Conservation (phyloP, 2,113 vertebrate genomes). For the Lophura nycthemera region DNA sequence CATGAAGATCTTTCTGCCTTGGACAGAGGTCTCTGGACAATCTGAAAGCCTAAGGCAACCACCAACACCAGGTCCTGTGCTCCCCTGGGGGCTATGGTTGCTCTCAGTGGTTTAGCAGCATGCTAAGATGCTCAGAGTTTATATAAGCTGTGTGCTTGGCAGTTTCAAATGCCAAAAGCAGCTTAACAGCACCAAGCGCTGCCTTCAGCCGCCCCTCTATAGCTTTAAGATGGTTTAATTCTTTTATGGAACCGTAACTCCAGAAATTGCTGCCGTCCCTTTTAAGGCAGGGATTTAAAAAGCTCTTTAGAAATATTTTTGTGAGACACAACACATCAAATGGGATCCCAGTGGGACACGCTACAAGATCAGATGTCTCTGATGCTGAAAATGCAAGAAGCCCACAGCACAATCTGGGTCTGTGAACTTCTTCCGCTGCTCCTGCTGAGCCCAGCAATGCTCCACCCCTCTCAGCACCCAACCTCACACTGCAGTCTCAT, state of each 20-base stretch:
- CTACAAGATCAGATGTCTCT: neutral
- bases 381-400: neutral
- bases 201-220: neutral
- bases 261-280: neutral
- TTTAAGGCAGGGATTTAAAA: neutral
- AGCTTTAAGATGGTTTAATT: neutral
- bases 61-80: neutral
- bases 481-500: neutral
- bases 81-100: neutral
- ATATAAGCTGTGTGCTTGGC: neutral
- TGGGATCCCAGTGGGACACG: neutral
- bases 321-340: neutral
- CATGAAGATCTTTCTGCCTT: neutral
- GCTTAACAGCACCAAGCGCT: neutral
- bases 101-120: neutral
- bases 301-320: neutral
- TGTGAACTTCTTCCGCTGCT: neutral
- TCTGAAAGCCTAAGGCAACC: neutral
- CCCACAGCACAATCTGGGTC: neutral
- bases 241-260: neutral
- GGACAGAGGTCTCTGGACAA: neutral
- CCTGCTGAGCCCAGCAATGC: neutral
- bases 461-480: too few relatives aligned
- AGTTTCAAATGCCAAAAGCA: slow-evolving; percentile 2
- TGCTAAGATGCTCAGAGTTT: slow-evolving; percentile 3